phyloP scores from a whole-genome alignment of 2,797 vertebrate species.

The Astyanax mexicanus region DNA sequence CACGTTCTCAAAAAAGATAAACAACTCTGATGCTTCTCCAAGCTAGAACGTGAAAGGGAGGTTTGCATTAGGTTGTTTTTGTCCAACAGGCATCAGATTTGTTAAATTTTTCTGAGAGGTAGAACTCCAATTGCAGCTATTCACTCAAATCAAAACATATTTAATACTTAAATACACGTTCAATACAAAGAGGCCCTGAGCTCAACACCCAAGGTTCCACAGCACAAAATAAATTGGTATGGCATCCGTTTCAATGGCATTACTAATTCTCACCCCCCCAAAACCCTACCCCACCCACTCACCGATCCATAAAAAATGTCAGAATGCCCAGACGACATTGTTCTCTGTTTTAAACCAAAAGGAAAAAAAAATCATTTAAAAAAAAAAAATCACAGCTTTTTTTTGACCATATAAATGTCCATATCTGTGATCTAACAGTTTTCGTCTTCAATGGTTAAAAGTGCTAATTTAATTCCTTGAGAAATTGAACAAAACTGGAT shows the following conservation, averaged over 20 bases:
- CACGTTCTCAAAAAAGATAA: constrained; percentile 20
- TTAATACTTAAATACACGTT: constrained; percentile 76
- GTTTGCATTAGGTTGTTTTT: constrained; percentile 60
- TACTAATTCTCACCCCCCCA: constrained; percentile 53
- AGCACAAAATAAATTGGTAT: constrained; percentile 77
- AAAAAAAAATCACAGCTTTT: constrained; percentile 77
- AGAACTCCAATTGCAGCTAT: constrained; percentile 58
- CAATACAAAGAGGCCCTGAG: constrained; percentile 72
- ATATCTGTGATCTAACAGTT: constrained; percentile 68
- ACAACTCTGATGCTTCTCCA: constrained; percentile 62
- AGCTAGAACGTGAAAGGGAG: constrained; percentile 52
- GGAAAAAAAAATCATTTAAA: constrained; percentile 50
- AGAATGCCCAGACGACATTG: constrained; percentile 52
- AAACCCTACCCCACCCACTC: constrained; percentile 43
- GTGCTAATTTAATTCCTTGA: constrained; percentile 82
- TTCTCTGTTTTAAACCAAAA: constrained; percentile 29
- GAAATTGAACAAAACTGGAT: constrained; percentile 51
- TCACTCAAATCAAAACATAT: constrained; percentile 43
- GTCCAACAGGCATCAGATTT: constrained; percentile 62
- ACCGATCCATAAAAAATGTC: constrained; percentile 27
- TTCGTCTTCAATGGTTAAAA: constrained; percentile 75
- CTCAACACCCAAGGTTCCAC: constrained; percentile 71
- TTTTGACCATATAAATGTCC: constrained; percentile 72
- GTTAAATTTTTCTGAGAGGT: constrained; percentile 59
- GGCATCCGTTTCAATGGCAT: constrained; percentile 66